Percentiles rank a stretch among this genome's conserved stretches.
Evolutionary conservation across 2,113 vertebrate species (phyloP).

Genomic region (Empidonax alnorum): DNA sequence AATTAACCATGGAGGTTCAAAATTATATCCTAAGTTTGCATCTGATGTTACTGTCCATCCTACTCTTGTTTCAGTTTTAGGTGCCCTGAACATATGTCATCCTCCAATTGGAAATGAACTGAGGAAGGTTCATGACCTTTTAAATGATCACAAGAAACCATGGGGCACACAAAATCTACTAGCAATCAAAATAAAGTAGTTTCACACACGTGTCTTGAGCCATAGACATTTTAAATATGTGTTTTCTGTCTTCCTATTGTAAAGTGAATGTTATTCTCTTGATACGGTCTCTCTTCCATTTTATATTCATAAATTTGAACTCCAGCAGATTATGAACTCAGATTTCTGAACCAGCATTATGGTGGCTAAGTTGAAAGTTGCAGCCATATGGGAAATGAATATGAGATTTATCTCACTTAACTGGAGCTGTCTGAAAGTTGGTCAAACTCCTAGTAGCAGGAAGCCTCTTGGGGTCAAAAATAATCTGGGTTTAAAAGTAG

Average conservation of each 20-base stretch:
- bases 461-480: not conserved
- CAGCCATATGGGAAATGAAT: not conserved
- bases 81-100: not conserved
- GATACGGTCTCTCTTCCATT: not conserved
- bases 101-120: not conserved
- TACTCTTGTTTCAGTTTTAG: not conserved
- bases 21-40: not conserved
- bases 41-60: not conserved
- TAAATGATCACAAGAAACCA: not conserved
- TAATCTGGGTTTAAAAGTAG: not conserved
- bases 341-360: not conserved
- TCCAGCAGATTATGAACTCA: not conserved
- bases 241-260: not conserved
- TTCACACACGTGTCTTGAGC: not conserved
- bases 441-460: not conserved
- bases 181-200: not conserved
- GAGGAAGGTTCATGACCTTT: not conserved
- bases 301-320: not conserved
- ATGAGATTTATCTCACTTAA: not conserved
- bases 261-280: not conserved
- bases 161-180: not conserved
- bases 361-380: not conserved
- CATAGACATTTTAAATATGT: not conserved
- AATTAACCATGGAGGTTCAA: not conserved
- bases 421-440: not conserved